Evolutionary conservation across 2,888 invertebrate genomes (phyloP).

Genomic region (Urechis unicinctus): DNA sequence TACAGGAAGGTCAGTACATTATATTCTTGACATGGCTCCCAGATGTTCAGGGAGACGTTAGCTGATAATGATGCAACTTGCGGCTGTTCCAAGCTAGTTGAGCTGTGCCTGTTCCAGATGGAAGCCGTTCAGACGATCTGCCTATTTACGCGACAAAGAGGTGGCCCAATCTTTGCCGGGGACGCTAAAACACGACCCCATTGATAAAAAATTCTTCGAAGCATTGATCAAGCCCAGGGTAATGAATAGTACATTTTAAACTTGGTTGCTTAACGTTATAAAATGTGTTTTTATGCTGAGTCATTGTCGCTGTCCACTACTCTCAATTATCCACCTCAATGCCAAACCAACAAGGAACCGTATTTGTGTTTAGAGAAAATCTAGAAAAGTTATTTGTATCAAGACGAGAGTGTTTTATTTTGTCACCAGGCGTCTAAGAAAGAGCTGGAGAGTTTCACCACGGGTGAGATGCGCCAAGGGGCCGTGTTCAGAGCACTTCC

Average conservation of each 20-base stretch:
- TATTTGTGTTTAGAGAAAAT: no score
- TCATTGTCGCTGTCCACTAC: no score
- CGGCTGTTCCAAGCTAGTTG: no score
- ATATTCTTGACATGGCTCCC: background rate
- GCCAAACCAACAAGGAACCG: no score
- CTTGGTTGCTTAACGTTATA: background rate
- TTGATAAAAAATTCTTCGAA: conserved; percentile 45
- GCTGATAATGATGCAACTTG: no score
- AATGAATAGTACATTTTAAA: conserved; percentile 1
- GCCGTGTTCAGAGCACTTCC: conserved; percentile 45
- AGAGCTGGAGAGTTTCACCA: conserved; percentile 38
- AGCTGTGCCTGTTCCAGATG: no score
- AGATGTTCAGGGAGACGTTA: background rate
- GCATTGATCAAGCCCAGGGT: conserved; percentile 46
- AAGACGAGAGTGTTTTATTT: no score
- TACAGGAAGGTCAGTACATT: conserved; percentile 35
- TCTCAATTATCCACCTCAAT: no score
- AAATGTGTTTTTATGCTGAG: background rate
- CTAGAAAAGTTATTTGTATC: no score
- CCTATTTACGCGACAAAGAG: conserved; percentile 21
- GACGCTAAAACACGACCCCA: conserved; percentile 26
- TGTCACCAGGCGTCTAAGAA: conserved; percentile 36
- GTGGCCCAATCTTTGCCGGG: conserved; percentile 12
- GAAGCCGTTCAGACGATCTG: conserved; percentile 41
- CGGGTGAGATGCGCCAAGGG: conserved; percentile 38